Conservation (phyloP, 2,888 invertebrate species). For the Melinaea menophilus region DNA sequence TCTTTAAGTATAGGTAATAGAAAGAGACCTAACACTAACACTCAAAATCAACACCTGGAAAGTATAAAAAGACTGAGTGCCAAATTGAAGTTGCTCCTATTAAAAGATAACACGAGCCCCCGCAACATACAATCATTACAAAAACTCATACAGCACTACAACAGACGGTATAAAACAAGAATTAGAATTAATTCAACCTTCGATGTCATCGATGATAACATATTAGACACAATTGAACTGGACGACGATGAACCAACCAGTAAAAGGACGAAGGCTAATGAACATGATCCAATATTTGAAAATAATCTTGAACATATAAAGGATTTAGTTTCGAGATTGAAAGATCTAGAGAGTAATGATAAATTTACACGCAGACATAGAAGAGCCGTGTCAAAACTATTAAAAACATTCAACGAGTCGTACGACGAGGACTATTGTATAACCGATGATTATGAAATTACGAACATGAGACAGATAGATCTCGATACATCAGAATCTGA, state of each 20-base stretch:
- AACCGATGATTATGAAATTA: conserved; percentile 47
- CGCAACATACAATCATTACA: conserved; percentile 44
- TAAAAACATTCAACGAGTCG: conserved; percentile 60
- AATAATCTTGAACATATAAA: conserved; percentile 50
- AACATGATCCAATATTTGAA: conserved; percentile 38
- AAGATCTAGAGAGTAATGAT: conserved; percentile 44
- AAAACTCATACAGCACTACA: conserved; percentile 52
- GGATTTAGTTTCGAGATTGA: conserved; percentile 49
- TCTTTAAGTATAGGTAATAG: conserved; percentile 20
- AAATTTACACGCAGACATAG: conserved; percentile 50
- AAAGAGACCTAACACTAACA: conserved; percentile 38
- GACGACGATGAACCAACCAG: conserved; percentile 50
- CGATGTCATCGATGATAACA: conserved; percentile 46
- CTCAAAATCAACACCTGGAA: conserved; percentile 43
- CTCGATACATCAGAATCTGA: conserved; percentile 57
- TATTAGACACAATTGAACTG: conserved; percentile 59
- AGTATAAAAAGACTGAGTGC: conserved; percentile 45
- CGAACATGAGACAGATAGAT: conserved; percentile 50
- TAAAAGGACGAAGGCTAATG: conserved; percentile 43
- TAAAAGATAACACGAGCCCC: conserved; percentile 35
- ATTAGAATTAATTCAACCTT: conserved; percentile 46
- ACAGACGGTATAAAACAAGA: conserved; percentile 48
- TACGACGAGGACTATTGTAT: conserved; percentile 59
- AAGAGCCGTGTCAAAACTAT: conserved; percentile 54
- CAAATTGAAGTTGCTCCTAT: conserved; percentile 42